Conservation (phyloP, 2,113 vertebrate species). For the Microcebus griseorufus region DNA sequence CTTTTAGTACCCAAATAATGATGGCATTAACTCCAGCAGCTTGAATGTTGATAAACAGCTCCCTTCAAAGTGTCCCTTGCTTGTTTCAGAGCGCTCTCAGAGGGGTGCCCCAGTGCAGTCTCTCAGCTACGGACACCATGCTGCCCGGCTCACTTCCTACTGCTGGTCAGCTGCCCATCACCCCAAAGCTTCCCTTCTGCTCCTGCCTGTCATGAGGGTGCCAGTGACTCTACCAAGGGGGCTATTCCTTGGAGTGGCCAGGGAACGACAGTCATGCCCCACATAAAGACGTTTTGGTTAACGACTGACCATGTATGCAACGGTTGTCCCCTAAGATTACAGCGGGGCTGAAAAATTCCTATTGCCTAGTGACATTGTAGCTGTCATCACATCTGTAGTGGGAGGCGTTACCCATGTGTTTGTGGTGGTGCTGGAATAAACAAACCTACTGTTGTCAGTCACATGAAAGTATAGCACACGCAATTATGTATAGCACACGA, state of each 20-base stretch:
- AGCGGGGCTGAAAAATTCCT: no score
- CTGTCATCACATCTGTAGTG: no score
- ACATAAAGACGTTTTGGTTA: no score
- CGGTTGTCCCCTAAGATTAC: no score
- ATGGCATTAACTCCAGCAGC: neutral
- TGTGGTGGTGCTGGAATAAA: no score
- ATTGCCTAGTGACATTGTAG: no score
- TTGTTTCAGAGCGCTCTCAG: neutral
- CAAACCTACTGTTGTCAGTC: no score
- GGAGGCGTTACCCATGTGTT: no score
- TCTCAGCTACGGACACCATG: neutral
- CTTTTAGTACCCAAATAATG: neutral
- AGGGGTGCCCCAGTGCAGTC: rapidly evolving
- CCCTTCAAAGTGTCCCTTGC: neutral
- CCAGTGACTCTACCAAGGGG: neutral
- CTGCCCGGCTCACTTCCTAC: no score
- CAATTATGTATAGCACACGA: no score
- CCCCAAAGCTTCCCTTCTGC: neutral
- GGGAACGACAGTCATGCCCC: neutral
- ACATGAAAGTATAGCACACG: no score
- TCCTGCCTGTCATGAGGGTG: neutral
- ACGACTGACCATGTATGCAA: no score
- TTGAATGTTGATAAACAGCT: neutral
- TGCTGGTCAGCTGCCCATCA: neutral
- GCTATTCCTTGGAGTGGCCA: neutral